Evolutionary conservation across 2,888 invertebrate genomes (phyloP), one percentile per base, ranked within the genome.

Genomic region (Hirudinaria manillensis): DNA sequence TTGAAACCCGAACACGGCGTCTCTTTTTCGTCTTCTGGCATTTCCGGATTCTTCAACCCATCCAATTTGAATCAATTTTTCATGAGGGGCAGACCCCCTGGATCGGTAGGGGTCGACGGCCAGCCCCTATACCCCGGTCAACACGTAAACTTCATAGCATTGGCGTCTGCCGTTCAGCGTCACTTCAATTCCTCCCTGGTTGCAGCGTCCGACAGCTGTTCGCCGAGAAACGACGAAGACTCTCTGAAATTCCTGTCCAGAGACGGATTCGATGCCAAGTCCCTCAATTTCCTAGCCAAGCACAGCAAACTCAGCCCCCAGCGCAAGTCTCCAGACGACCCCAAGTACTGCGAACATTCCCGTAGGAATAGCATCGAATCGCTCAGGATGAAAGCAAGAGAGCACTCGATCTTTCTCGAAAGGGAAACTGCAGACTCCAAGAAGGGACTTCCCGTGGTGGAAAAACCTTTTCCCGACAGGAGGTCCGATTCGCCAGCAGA

Each of bases 11-110:
- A 61, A 7, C 61, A 61, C 24, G 19, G 19, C 61, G 61, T 61
- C 29, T 61, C 61, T 27, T 61, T 61, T 29, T n/a, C 61, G 61
- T 27, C 61, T 61, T 61, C 61, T 2, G 29, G 29, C 24, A 4
- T 61, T 29, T 61, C 61, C 24, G 29, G 24, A 27, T 61, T 61
- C 1, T 61, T 61, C 29, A 61, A 10, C n/a, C 61, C 61, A 61
- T 27, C 61, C 24, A 61, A 4, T 61, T 61, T 61, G 61, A 61
- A 29, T 61, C 61, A 61, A 61, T 61, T 61, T 29, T 61, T 61
- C 61, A 61, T 61, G 61, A 61, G 61, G 61, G 61, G 24, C 24
- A 24, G 61, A 61, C 61, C 61, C 24, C 61, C 61, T 29, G 61
- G 61, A 27, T 61, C 61, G 61, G 45, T 45, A 7, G 45, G 45